Base-by-base conservation (phyloP, 2,113 vertebrate species). In the Podarcis raffonei region DNA sequence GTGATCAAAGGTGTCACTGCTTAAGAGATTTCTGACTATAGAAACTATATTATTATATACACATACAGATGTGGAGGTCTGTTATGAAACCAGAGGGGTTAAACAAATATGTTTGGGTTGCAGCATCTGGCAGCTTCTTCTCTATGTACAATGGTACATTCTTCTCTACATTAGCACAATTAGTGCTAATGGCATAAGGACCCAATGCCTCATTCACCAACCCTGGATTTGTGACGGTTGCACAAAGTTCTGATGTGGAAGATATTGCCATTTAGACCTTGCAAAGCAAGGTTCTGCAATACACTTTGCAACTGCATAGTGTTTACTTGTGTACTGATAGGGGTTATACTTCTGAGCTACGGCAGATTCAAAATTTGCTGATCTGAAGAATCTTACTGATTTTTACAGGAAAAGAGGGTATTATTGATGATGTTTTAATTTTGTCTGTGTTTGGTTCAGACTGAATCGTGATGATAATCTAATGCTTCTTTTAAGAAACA, bases 41-140 rank as follows among this genome's bases (percentile, higher is more conserved):
- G 78, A 37, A n/a, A 76, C 72, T 39, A 32, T 89, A 57, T 1
- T 32, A 0, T 69, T 91, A 6, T 48, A 37, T 91, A 91, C 48
- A n/a, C 5, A 72, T 37, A 5, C 18, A 7, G 86, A 88, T 71
- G 23, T 18, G 42, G 18, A 78, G 15, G 82, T 76, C 92, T 89
- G 32, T 84, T 81, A 68, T 48, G 68, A 74, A 81, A 83, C 74
- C 5, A 32, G 37, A 0, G 1, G 57, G 74, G 74, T 85, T n/a
- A 83, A 91, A 48, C 23, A 82, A 84, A 18, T 53, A 77, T 82
- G n/a, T 89, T 94, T 88, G 35, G 5, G 53, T 81, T 89, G 84
- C 80, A 89, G 83, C 83, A 84, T 83, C 85, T 90, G 88, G 13
- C 66, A 91, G 53, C 8, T 62, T 87, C 27, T 77, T 1, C 48